Conservation (phyloP, 1,140 invertebrate species). For the Musca domestica region DNA sequence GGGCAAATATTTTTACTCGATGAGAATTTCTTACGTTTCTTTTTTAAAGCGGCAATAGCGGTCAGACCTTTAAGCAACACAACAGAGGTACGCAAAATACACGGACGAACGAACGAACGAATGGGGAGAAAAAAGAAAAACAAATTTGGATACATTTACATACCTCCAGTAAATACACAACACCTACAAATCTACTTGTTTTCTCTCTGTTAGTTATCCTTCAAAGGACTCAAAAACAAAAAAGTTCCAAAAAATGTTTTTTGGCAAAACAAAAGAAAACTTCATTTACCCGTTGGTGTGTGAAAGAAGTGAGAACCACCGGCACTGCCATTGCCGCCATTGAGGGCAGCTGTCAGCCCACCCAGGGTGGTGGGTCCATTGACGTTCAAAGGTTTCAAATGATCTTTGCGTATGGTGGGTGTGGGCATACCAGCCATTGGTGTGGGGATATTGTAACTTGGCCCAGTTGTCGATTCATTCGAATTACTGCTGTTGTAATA, state of each 20-base stretch:
- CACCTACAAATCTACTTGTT: no score
- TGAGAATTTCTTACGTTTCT: constrained; percentile 77
- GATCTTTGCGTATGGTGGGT: constrained; percentile 6
- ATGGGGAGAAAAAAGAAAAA: background rate
- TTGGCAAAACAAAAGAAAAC: background rate
- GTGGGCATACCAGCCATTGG: background rate
- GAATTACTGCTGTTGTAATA: constrained; percentile 27
- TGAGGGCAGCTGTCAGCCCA: constrained; percentile 5
- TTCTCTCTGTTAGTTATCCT: background rate
- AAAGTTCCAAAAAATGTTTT: background rate
- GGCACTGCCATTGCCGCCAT: constrained; percentile 24
- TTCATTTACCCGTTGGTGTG: constrained; percentile 38
- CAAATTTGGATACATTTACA: background rate
- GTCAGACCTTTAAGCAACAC: constrained; percentile 49
- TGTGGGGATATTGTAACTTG: constrained; percentile 15
- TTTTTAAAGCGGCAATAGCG: constrained; percentile 68
- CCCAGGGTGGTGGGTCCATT: background rate
- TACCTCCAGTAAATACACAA: background rate
- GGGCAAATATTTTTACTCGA: constrained; percentile 69
- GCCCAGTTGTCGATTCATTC: background rate
- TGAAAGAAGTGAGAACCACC: constrained; percentile 47
- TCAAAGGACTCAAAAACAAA: constrained; percentile 1
- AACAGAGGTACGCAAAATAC: background rate
- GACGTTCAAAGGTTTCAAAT: background rate
- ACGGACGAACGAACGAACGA: background rate